These are phyloP conservation scores for Morpho helenor DNA, from an alignment of 2,888 invertebrate species.

Conservation along the genomic window DNA sequence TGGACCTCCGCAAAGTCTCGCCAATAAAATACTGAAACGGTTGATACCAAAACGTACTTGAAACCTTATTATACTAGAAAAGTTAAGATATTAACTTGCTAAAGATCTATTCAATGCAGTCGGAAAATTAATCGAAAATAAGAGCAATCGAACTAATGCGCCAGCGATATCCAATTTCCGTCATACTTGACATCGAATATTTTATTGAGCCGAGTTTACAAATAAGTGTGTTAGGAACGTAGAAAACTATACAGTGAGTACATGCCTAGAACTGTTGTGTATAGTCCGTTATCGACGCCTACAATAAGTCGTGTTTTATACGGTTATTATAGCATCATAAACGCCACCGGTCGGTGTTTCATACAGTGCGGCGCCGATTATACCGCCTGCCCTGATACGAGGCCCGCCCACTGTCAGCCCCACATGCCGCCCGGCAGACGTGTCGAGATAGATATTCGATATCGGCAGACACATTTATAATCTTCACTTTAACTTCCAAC, in stretches of 20 bases:
- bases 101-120: too few species aligned
- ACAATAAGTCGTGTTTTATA: conserved; percentile 79
- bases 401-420: conserved; percentile 64
- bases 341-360: conserved; percentile 77
- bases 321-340: conserved; percentile 78
- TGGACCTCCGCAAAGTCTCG: too few species aligned
- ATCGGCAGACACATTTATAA: conserved; percentile 78
- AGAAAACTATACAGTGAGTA: not conserved
- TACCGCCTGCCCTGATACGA: conserved; percentile 60
- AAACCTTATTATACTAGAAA: too few species aligned
- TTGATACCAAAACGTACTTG: too few species aligned
- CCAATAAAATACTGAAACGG: too few species aligned
- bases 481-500: conserved; percentile 67
- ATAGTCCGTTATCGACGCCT: conserved; percentile 74
- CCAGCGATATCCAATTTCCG: too few species aligned
- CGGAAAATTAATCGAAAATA: too few species aligned
- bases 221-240: too few species aligned
- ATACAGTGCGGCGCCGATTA: conserved; percentile 75
- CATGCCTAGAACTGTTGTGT: conserved; percentile 59
- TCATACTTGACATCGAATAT: too few species aligned
- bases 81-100: too few species aligned
- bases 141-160: too few species aligned
- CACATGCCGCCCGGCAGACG: conserved; percentile 75
- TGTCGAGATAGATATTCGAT: conserved; percentile 74
- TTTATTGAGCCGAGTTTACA: too few species aligned